phyloP scores from a whole-genome alignment of 2,113 vertebrate genomes.

The Heliornis fulica region DNA sequence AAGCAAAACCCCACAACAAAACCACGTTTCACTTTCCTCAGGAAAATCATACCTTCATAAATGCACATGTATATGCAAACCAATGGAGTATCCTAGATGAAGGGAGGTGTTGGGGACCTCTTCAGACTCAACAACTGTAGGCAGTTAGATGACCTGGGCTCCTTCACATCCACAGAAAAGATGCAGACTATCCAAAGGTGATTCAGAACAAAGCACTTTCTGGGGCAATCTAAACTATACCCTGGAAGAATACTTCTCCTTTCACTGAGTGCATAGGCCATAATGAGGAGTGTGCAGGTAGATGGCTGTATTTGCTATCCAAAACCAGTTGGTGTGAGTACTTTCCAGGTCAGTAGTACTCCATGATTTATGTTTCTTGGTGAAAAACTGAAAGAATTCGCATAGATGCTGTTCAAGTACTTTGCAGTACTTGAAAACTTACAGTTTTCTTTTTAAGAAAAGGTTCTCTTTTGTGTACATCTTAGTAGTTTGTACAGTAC shows the following conservation, averaged over 20 bases:
- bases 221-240: not conserved
- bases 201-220: not conserved
- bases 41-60: not conserved
- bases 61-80: not conserved
- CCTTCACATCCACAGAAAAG: not conserved
- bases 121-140: not conserved
- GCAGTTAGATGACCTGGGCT: not conserved
- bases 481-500: not conserved
- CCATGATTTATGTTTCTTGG: not conserved
- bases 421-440: no score
- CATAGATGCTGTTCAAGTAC: not conserved
- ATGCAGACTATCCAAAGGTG: not conserved
- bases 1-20: no score
- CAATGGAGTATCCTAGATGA: not conserved
- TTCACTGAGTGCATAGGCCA: not conserved
- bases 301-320: not conserved
- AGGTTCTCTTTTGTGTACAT: no score
- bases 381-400: not conserved
- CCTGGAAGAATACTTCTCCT: not conserved
- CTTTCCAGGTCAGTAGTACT: not conserved
- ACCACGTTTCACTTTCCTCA: not conserved
- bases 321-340: not conserved
- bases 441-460: no score
- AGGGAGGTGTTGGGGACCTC: not conserved
- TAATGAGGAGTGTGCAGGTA: not conserved